phyloP scores from a whole-genome alignment of 2,113 vertebrate genomes.

The Chrysochloris asiatica region DNA sequence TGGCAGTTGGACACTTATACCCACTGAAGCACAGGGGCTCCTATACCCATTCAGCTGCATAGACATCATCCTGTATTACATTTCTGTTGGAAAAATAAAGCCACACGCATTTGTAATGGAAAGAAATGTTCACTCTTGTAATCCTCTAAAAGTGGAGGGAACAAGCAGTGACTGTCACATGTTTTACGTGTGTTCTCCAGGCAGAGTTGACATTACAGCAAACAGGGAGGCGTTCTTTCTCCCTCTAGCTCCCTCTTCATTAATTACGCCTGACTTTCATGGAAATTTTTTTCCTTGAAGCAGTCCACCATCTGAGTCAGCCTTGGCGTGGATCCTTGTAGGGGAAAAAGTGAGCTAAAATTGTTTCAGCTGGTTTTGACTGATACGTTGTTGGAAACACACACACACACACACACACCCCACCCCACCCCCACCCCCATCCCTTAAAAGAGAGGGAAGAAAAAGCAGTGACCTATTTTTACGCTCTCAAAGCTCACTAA shows the following conservation, averaged over 20 bases:
- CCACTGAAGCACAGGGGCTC: no score
- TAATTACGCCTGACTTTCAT: conserved; percentile 26
- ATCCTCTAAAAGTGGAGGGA: not conserved
- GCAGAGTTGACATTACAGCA: not conserved
- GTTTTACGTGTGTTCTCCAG: not conserved
- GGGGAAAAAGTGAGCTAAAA: conserved; percentile 43
- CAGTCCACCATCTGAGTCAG: conserved; percentile 33
- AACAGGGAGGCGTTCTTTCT: conserved; percentile 7
- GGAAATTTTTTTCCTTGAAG: conserved; percentile 30
- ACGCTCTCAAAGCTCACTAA: not conserved
- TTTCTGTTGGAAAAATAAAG: conserved; percentile 1
- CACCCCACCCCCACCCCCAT: not conserved
- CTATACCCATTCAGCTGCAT: not conserved
- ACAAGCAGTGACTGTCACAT: not conserved
- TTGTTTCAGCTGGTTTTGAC: conserved; percentile 31
- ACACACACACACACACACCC: not conserved
- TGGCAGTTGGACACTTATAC: no score
- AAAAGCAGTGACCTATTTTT: conserved; percentile 52
- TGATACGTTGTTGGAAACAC: conserved; percentile 8
- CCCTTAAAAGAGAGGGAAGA: conserved; percentile 13
- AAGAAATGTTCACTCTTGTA: conserved; percentile 1
- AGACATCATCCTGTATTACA: not conserved
- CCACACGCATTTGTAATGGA: conserved; percentile 23
- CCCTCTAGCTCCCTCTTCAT: not conserved
- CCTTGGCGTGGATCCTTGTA: conserved; percentile 6